A percentile compares a stretch with the other conserved stretches of the same genome.
Conservation (phyloP, 2,797 vertebrate species). For the Sebastes vulpes region DNA sequence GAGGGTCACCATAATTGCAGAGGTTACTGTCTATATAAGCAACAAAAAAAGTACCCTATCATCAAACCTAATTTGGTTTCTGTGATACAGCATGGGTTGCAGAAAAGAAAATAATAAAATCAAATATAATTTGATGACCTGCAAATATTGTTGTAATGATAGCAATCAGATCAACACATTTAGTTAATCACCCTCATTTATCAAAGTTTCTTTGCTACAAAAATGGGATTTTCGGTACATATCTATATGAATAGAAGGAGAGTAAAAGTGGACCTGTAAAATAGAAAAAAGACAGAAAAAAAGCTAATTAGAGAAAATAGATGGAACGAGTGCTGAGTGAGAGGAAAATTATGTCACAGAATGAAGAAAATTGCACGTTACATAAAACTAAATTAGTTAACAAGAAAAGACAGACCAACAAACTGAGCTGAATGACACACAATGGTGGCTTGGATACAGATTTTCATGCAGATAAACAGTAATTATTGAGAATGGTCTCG, state of each 20-base stretch:
- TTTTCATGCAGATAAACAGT: slow-evolving; percentile 1
- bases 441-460: neutral
- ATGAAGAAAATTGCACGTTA: slow-evolving; percentile 12
- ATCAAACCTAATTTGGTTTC: slow-evolving; percentile 31
- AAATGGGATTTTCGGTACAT: neutral
- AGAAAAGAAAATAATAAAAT: slow-evolving; percentile 46
- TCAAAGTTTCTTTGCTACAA: slow-evolving; percentile 29
- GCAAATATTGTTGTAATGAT: slow-evolving; percentile 47
- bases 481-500: neutral
- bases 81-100: slow-evolving; percentile 13
- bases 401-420: neutral
- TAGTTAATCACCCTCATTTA: slow-evolving; percentile 52
- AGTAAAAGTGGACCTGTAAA: neutral
- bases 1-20: slow-evolving; percentile 58
- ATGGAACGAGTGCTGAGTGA: neutral
- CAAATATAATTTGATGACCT: slow-evolving; percentile 48
- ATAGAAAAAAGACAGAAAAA: neutral
- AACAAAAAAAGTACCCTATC: slow-evolving; percentile 28
- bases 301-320: neutral
- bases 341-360: neutral
- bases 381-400: slow-evolving; percentile 21
- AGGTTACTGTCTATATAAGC: slow-evolving; percentile 57
- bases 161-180: slow-evolving; percentile 38
- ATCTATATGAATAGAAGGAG: neutral
- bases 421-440: slow-evolving; percentile 1